Conservation (phyloP, 2,113 vertebrate species). For the Peromyscus leucopus region DNA sequence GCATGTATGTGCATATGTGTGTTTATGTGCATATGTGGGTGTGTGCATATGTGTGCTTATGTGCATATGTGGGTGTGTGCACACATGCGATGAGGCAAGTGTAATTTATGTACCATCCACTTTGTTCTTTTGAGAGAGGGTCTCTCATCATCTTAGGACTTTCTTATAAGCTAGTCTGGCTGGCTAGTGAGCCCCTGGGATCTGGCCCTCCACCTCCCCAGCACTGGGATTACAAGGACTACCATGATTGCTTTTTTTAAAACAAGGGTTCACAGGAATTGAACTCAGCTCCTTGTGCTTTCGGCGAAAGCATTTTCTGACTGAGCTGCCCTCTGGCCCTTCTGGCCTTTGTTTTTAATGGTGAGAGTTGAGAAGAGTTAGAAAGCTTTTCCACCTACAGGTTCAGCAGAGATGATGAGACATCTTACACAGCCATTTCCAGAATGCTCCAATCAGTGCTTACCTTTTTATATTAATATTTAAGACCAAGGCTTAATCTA, state of each 20-base stretch:
- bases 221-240: too few species aligned
- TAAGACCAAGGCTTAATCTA: neutral
- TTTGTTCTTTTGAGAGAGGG: neutral
- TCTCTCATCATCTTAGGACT: neutral
- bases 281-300: neutral
- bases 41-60: too few species aligned
- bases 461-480: neutral
- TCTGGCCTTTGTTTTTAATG: neutral
- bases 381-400: neutral
- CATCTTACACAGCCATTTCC: fast-evolving
- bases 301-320: neutral
- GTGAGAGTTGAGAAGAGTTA: neutral
- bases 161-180: neutral
- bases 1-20: neutral
- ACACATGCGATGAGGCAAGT: neutral
- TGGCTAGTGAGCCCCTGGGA: neutral
- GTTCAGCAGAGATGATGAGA: neutral
- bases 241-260: neutral
- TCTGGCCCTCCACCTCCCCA: neutral
- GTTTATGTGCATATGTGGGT: too few species aligned
- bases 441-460: fast-evolving
- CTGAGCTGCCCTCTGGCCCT: neutral
- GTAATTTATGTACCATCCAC: neutral
- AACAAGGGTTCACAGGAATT: neutral
- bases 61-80: neutral